Base-by-base conservation (phyloP, 2,113 vertebrate genomes). In the Ploceus nigricollis region DNA sequence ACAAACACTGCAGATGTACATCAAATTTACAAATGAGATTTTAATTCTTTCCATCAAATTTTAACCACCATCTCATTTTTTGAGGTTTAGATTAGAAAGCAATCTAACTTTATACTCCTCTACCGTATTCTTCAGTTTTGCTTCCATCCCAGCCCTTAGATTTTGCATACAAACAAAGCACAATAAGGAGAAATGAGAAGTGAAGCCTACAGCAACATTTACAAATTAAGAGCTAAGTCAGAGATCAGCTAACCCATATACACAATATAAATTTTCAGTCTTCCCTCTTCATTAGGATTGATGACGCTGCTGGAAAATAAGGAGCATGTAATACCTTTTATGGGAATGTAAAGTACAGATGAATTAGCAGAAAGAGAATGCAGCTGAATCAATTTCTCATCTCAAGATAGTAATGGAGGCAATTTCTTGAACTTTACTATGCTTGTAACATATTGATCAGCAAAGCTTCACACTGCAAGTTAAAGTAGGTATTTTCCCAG, bases 311-410 rank as follows among this genome's bases (percentile, higher is more conserved):
- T 94, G 40, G 83, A 94, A 96, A 95, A 94, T 87, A 81, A 94
- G 83, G 31, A 93, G 77, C 83, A 84, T 40, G 64, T 84, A 95
- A 95, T 94, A 89, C 94, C 87, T 92, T 95, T 94, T 84, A 95
- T 93, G 94, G 93, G 57, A 95, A 95, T 7, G 44, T 89, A 94
- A 95, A 91, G 56, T 51, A 78, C 69, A 81, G 91, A 58, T 3
- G 25, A 93, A 95, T 97, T 95, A 96, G 89, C 63, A 91, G 69
- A 75, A 71, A 81, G 69, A 81, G 61, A 97, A 94, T 28, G 61
- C 69, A 95, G 75, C 93, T 93, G 94, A 96, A 97, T 97, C 95
- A 95, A 96, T 97, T 97, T 95, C 80, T 96, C 95, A 95, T 96
- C 94, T 95, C 57, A 48, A 84, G 80, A 94, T 76, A 77, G 91